Percentiles rank a stretch among this genome's conserved stretches.
Evolutionary conservation across 2,797 vertebrate species (phyloP).

Genomic region (Oceanodroma leucorhoa): DNA sequence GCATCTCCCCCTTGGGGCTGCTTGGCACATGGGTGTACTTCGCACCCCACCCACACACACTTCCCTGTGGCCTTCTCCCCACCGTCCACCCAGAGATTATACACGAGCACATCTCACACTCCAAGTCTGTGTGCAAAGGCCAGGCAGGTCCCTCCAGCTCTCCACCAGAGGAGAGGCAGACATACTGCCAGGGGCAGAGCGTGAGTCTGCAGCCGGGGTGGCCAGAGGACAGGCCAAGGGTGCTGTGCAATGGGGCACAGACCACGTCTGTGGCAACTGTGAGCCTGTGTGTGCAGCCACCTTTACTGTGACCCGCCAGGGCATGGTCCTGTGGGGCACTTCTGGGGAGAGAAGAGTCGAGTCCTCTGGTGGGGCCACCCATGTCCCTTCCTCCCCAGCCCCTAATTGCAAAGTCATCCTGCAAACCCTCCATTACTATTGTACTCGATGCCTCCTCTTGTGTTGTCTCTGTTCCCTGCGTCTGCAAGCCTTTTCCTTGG

Average conservation of each 20-base stretch:
- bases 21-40: rapidly evolving
- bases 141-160: not conserved
- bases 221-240: not conserved
- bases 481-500: not conserved
- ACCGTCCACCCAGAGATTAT: rapidly evolving
- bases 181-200: not conserved
- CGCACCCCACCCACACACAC: rapidly evolving
- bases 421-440: not conserved
- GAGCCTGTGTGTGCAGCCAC: not conserved
- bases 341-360: rapidly evolving
- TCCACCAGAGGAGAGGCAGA: not conserved
- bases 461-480: not conserved
- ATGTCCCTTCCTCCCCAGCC: not conserved
- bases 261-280: not conserved
- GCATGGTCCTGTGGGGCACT: not conserved
- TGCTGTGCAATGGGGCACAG: not conserved
- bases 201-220: rapidly evolving
- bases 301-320: not conserved
- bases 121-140: not conserved
- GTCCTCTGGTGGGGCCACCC: not conserved
- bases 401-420: not conserved
- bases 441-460: not conserved
- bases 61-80: not conserved
- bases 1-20: not conserved
- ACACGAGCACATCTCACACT: rapidly evolving